phyloP scores from a whole-genome alignment of 1,140 invertebrate species.

The Phthorimaea operculella region DNA sequence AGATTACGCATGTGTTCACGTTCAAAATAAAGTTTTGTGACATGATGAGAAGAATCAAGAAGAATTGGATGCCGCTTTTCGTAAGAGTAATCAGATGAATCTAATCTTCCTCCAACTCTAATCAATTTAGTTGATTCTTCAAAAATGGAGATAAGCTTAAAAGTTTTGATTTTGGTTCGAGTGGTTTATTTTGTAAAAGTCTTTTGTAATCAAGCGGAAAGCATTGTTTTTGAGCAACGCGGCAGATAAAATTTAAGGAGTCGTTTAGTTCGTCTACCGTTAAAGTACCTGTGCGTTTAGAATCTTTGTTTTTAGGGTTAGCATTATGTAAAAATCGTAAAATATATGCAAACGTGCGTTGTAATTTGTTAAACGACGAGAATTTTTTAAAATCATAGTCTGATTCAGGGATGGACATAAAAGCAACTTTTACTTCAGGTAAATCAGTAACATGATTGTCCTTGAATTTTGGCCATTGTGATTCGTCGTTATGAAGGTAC shows the following conservation, averaged over 20 bases:
- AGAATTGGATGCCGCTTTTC: constrained; percentile 1
- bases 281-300: constrained; percentile 2
- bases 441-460: background rate
- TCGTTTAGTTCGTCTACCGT: constrained; percentile 2
- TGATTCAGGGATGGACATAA: background rate
- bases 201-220: background rate
- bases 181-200: background rate
- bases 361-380: background rate
- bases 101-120: background rate
- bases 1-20: background rate
- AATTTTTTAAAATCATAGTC: background rate
- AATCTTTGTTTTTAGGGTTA: no score
- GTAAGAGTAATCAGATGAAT: background rate
- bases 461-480: background rate
- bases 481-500: background rate
- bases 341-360: background rate
- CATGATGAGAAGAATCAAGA: background rate
- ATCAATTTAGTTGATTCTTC: background rate
- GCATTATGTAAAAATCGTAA: background rate
- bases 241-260: background rate
- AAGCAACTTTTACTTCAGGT: background rate
- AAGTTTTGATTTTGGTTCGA: constrained; percentile 1
- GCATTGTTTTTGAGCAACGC: background rate
- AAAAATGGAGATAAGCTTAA: background rate
- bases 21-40: constrained; percentile 3